These are phyloP conservation scores for Eilema depressum DNA, from an alignment of 2,888 invertebrate genomes.

Conservation along the genomic window DNA sequence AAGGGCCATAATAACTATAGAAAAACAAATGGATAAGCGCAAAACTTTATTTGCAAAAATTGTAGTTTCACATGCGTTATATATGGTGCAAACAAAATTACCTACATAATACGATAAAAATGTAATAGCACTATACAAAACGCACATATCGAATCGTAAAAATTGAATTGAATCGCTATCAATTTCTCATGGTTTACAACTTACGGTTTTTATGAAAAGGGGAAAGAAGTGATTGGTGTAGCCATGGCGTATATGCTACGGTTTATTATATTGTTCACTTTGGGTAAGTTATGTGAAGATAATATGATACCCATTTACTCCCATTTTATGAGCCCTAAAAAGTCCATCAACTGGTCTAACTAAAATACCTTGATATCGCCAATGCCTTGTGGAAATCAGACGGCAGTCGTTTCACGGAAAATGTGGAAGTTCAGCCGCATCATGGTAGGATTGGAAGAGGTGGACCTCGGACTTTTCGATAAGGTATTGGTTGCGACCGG, in stretches of 20 bases:
- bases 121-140: conserved; percentile 30
- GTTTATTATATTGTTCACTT: conserved; percentile 32
- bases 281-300: conserved; percentile 34
- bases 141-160: conserved; percentile 32
- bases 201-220: conserved; percentile 34
- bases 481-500: too few species aligned
- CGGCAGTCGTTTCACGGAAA: too few species aligned
- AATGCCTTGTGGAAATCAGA: too few species aligned
- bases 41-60: too few species aligned
- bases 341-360: too few species aligned
- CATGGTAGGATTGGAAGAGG: too few species aligned
- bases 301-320: neutral
- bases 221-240: conserved; percentile 34
- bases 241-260: conserved; percentile 31
- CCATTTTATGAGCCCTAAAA: too few species aligned
- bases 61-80: neutral
- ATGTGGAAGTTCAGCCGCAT: too few species aligned
- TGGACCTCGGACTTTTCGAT: too few species aligned
- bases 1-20: too few species aligned
- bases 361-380: too few species aligned
- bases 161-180: conserved; percentile 41
- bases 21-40: too few species aligned
- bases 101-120: conserved; percentile 18
- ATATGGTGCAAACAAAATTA: conserved; percentile 5
- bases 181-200: conserved; percentile 28